Evolutionary conservation across 2,888 invertebrate species (phyloP), one percentile per base, ranked within the genome.

Genomic region (Synanthedon formicaeformis): DNA sequence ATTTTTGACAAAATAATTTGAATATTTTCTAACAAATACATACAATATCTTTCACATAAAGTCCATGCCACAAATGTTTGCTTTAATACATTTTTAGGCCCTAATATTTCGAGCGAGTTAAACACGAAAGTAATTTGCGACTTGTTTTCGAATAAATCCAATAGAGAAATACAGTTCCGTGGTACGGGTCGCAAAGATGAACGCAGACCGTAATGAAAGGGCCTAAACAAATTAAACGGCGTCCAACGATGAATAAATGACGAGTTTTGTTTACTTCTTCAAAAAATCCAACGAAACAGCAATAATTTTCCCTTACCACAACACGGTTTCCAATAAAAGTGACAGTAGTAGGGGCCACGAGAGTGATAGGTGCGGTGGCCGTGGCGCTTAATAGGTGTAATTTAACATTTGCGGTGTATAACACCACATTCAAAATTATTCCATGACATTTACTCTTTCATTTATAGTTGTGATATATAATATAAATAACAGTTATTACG

Each of bases 151-250:
- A 41, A 41, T n/a, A 49, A 13, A 49, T 50, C 6, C 27, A 10
- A 27, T 23, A 12, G 50, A 50, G 40, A 34, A 50, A 27, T 27
- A 34, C 10, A 10, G 34, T 34, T 13, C n/a, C 50, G 12, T 50
- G 6, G 50, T 50, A 50, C 3, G 49, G n/a, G 34, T 3, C 12
- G 2, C n/a, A 50, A 50, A 50, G 27, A 27, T 27, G 27, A 34
- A 34, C 40, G 50, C 5, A n/a, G 50, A 52, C 48, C 50, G 55
- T 57, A 66, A 58, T 58, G 58, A 64, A 60, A 60, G 54, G 58
- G 58, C 60, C 65, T 59, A 57, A 61, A 60, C 61, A 62, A 66
- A 66, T 66, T 64, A 62, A 63, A 59, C 60, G 56, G 56, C 56
- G 55, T 51, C 57, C 57, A 40, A 52, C 52, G 51, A 59, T 64